These are phyloP conservation scores for Ferrisia virgata DNA, from an alignment of 2,888 invertebrate species.

Conservation along the genomic window DNA sequence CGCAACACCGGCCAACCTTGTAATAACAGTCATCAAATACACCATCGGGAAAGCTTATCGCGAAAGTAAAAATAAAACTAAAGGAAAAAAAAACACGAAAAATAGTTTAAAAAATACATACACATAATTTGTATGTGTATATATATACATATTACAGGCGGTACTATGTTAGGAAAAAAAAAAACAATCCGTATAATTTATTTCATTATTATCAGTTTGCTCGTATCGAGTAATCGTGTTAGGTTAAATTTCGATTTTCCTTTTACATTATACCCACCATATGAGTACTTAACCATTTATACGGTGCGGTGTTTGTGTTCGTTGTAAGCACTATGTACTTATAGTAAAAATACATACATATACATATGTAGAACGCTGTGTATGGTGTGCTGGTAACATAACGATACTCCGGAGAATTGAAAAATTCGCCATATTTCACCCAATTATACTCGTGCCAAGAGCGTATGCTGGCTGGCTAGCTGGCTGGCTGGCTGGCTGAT, in stretches of 20 bases:
- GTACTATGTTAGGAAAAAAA: neutral
- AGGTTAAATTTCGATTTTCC: neutral
- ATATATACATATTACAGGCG: neutral
- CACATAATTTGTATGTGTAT: neutral
- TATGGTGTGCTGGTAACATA: neutral
- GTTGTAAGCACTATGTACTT: no score
- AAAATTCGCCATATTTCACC: neutral
- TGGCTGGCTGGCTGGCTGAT: neutral
- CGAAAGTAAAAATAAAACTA: neutral
- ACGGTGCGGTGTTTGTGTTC: no score
- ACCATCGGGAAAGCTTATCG: slow-evolving; percentile 16
- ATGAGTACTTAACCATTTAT: neutral
- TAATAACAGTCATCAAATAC: slow-evolving; percentile 1
- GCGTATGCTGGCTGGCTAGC: neutral
- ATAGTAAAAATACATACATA: no score
- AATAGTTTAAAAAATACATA: neutral
- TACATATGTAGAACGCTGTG: no score
- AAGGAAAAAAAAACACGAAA: neutral
- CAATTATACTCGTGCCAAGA: neutral
- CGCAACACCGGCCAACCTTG: slow-evolving; percentile 8
- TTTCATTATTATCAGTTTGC: neutral
- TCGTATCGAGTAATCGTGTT: neutral
- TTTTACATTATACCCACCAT: neutral
- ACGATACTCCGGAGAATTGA: neutral
- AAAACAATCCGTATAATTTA: neutral